phyloP scores from a whole-genome alignment of 2,888 invertebrate species.

The Xestia rhomboidea region DNA sequence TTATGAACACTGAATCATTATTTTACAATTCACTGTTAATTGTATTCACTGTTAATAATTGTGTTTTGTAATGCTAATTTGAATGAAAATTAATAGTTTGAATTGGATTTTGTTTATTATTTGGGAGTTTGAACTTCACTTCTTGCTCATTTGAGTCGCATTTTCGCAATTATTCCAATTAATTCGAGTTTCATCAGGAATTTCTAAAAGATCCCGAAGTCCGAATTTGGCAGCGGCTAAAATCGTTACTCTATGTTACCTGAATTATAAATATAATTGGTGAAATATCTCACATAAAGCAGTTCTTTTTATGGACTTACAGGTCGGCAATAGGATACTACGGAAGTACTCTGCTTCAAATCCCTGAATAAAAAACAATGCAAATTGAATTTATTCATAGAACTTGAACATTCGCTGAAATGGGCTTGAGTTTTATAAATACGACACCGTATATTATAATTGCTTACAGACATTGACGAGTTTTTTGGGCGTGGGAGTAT shows the following conservation, averaged over 20 bases:
- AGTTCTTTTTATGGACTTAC: background rate
- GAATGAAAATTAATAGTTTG: constrained; percentile 27
- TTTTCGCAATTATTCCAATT: too few species aligned
- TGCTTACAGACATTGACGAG: constrained; percentile 14
- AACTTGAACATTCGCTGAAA: constrained; percentile 19
- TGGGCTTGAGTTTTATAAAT: constrained; percentile 17
- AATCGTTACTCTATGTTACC: background rate
- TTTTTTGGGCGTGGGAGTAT: constrained; percentile 30
- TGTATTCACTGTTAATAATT: constrained; percentile 54
- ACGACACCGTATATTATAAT: constrained; percentile 19
- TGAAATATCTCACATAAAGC: background rate
- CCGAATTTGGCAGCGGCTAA: background rate
- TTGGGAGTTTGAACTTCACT: too few species aligned
- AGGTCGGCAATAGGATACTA: background rate
- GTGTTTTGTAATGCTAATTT: constrained; percentile 50
- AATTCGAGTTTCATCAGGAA: background rate
- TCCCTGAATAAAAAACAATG: background rate
- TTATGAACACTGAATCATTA: constrained; percentile 62
- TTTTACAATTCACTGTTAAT: constrained; percentile 57
- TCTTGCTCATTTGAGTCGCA: background rate
- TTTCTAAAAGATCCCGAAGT: background rate
- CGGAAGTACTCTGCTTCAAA: too few species aligned
- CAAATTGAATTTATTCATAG: background rate
- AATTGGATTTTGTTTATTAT: constrained; percentile 36
- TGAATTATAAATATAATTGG: background rate